Evolutionary conservation across 2,888 invertebrate genomes (phyloP).

Genomic region (Cacoxenus indagator): DNA sequence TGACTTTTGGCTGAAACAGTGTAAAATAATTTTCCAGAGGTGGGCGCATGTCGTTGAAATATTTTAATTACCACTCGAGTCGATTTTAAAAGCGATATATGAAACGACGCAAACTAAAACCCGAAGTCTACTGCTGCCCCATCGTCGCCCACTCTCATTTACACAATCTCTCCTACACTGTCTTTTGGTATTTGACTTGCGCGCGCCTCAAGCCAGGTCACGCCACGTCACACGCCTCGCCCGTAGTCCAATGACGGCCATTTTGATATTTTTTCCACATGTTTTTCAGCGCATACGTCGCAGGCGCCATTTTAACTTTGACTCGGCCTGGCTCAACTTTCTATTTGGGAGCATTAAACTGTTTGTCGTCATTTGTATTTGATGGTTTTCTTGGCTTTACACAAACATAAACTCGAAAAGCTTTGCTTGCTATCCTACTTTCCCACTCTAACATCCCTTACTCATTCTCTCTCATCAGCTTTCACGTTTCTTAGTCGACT

Average conservation of each 20-base stretch:
- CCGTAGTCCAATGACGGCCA: constrained; percentile 25
- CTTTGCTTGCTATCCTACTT: neutral
- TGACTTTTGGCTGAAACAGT: constrained; percentile 6
- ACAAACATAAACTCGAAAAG: too few species aligned
- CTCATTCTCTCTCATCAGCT: neutral
- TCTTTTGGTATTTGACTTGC: neutral
- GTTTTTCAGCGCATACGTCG: constrained; percentile 27
- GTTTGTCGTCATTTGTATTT: constrained; percentile 36
- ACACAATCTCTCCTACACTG: neutral
- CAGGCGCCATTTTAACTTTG: constrained; percentile 27
- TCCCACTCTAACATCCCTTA: neutral
- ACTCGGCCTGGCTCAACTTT: neutral
- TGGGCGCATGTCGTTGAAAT: constrained; percentile 52
- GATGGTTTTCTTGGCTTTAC: constrained; percentile 7
- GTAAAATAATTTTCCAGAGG: constrained; percentile 36
- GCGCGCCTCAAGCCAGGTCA: neutral
- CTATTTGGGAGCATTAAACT: constrained; percentile 16
- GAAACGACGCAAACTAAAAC: neutral
- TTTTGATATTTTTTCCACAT: constrained; percentile 25
- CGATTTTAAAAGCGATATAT: constrained; percentile 11
- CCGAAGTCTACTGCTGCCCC: neutral
- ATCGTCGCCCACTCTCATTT: neutral
- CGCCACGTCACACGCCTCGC: constrained; percentile 1
- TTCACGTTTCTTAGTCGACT: neutral
- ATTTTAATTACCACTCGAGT: constrained; percentile 49